Evolutionary conservation across 2,797 vertebrate genomes (phyloP), one percentile per base, ranked within the genome.

Genomic region (Spea hammondii): DNA sequence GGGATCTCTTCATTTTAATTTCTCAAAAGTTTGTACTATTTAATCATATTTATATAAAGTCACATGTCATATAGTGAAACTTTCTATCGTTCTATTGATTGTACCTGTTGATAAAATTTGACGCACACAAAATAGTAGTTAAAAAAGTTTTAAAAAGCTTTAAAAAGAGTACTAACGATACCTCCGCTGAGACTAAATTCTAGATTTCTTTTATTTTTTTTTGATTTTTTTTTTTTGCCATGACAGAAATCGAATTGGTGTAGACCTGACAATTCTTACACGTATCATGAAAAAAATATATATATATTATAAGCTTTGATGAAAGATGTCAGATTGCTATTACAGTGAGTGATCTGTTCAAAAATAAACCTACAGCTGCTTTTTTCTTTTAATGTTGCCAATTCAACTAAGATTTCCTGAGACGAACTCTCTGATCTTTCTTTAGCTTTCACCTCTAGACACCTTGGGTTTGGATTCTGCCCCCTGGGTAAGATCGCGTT

Each of bases 381-480:
- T 66, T 48, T 79, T 46, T 59, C 64, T 67, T 8, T 47, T 69
- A 13, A 68, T 69, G 17, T 4, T 48, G 5, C 67, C 67, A 48
- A 51, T 69, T 69, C 48, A 17, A 1, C 32, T 50, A 13, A 53
- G 71, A 79, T 74, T 79, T 74, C 78, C 78, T 79, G 78, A 62
- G 45, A 59, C 48, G 51, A 51, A 47, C 45, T 51, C 65, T 79
- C 17, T 74, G 71, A 79, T 79, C 71, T 79, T 13, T n/a, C 71
- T 79, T 13, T n/a, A 47, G 69, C 50, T 47, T 74, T 79, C 78
- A 74, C 71, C 78, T 74, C 78, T 48, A 69, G 78, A 79, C 78
- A 79, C 78, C 78, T 79, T 73, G 71, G 78, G 5, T 60, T 69
- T 8, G 68, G 47, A 48, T 74, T 44, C 69, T 49, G 65, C 77